A percentile compares a stretch with the other conserved stretches of the same genome.
These are phyloP conservation scores for Lagopus muta DNA, from an alignment of 2,113 vertebrate species.

Conservation along the genomic window DNA sequence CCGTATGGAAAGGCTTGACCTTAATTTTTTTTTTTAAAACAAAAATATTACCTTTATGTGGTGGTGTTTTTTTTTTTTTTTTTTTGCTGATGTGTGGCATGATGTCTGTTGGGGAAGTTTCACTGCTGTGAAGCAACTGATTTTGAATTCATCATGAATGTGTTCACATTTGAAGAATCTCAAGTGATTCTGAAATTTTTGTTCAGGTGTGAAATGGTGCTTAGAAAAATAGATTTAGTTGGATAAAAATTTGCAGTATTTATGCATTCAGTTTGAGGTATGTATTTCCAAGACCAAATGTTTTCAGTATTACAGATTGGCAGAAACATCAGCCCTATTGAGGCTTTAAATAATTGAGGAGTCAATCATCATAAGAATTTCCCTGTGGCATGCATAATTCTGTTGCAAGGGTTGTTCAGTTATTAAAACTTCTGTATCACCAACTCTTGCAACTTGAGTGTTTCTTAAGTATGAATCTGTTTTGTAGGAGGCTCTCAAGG, in stretches of 20 bases:
- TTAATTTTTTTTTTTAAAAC: background rate
- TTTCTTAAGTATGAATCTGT: background rate
- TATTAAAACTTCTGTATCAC: background rate
- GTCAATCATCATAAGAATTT: slow-evolving; percentile 22
- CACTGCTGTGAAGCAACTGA: background rate
- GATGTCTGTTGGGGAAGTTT: background rate
- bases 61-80: too few relatives aligned
- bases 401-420: background rate
- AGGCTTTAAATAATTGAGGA: slow-evolving; percentile 32
- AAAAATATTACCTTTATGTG: background rate
- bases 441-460: background rate
- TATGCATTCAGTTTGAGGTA: background rate
- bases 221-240: slow-evolving; percentile 16
- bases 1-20: background rate
- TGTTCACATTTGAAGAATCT: background rate
- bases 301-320: background rate
- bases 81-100: too few relatives aligned
- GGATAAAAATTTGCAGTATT: background rate
- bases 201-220: background rate
- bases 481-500: background rate
- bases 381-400: background rate
- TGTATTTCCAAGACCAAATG: background rate
- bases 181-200: background rate
- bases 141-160: background rate
- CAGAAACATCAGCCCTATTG: background rate